Conservation (phyloP, 1,140 invertebrate species). For the Pollicipes pollicipes region DNA sequence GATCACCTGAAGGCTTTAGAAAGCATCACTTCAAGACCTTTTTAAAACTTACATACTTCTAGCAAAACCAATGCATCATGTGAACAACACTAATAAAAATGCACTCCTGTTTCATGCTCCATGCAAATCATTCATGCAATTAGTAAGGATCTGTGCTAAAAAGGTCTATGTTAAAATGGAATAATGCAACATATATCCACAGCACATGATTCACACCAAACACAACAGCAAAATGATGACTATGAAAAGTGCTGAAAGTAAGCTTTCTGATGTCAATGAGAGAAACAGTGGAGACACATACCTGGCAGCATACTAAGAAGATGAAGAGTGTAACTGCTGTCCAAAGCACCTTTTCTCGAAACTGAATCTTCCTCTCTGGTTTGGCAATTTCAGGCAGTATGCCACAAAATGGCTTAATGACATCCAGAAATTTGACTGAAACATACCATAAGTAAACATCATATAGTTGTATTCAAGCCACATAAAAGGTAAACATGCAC, state of each 20-base stretch:
- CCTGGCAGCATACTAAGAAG: constrained; percentile 99
- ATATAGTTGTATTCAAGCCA: constrained; percentile 6
- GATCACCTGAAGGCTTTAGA: too few species aligned
- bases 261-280: not conserved
- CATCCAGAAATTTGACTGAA: constrained; percentile 97
- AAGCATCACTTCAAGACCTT: too few species aligned
- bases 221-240: not conserved
- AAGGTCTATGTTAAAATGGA: too few species aligned
- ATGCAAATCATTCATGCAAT: too few species aligned
- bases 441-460: not conserved
- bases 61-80: too few species aligned
- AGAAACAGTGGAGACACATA: constrained; percentile 31
- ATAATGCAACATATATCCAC: too few species aligned
- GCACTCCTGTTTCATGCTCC: too few species aligned
- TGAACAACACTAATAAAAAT: too few species aligned
- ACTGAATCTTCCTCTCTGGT: constrained; percentile 99
- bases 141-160: too few species aligned
- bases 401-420: constrained; percentile 99
- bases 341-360: constrained; percentile 99
- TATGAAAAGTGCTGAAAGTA: not conserved
- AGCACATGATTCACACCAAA: too few species aligned
- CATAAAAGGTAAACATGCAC: too few species aligned
- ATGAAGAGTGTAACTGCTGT: constrained; percentile 99
- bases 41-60: too few species aligned
- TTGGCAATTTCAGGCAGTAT: constrained; percentile 99